phyloP scores from a whole-genome alignment of 2,797 vertebrate species.

The Poecile montanus region DNA sequence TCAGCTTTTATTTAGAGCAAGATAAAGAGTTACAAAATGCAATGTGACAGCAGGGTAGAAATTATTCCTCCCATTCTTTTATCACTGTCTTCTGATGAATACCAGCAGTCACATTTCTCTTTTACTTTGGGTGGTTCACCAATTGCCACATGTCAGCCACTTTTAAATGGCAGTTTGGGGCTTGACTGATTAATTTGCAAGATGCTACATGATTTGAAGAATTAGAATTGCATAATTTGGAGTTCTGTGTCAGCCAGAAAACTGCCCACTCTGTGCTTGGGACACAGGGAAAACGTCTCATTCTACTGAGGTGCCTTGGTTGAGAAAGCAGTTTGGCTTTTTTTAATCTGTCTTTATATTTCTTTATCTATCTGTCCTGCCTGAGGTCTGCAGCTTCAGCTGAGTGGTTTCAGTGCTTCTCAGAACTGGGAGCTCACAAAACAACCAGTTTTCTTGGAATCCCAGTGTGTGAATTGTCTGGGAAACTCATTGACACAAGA shows the following conservation, averaged over 20 bases:
- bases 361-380: not conserved
- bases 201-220: conserved; percentile 11
- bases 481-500: not conserved
- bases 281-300: not conserved
- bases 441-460: not conserved
- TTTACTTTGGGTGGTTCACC: not conserved
- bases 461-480: not conserved
- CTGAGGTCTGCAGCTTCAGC: not conserved
- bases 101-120: not conserved
- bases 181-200: conserved; percentile 34
- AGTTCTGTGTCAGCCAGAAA: not conserved
- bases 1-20: not conserved
- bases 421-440: not conserved
- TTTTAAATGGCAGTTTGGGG: not conserved
- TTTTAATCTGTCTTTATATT: not conserved
- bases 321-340: not conserved
- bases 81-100: not conserved
- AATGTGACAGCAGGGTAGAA: not conserved
- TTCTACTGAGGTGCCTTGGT: not conserved
- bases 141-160: not conserved
- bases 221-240: conserved; percentile 3
- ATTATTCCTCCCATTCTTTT: not conserved
- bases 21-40: conserved; percentile 22
- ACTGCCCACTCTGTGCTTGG: not conserved
- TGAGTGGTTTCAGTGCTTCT: not conserved